Conservation (phyloP, 2,797 vertebrate genomes). For the Bucorvus abyssinicus region DNA sequence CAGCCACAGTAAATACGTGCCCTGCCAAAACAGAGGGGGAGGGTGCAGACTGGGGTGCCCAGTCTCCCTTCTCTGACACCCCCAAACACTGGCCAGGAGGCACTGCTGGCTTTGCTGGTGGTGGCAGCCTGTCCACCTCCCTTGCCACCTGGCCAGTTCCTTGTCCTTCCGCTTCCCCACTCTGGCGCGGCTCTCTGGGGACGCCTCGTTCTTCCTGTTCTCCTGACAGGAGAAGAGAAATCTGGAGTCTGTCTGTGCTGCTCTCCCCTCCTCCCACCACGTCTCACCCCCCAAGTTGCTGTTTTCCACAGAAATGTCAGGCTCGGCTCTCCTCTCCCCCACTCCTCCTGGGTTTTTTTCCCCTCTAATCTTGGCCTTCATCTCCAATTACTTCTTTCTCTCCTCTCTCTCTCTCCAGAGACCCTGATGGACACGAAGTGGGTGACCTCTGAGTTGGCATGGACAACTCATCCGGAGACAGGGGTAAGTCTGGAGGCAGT, state of each 20-base stretch:
- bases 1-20: slow-evolving; percentile 34
- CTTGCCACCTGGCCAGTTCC: background rate
- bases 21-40: slow-evolving; percentile 31
- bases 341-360: background rate
- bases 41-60: fast-evolving
- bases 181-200: background rate
- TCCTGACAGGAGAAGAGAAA: slow-evolving; percentile 51
- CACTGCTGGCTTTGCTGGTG: background rate
- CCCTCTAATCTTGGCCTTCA: slow-evolving; percentile 29
- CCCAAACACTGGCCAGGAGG: background rate
- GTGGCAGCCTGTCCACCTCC: background rate
- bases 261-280: slow-evolving; percentile 32
- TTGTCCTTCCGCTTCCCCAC: background rate
- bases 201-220: slow-evolving; percentile 49
- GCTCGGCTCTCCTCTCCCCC: background rate
- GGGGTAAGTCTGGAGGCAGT: slow-evolving; percentile 83
- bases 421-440: slow-evolving; percentile 98
- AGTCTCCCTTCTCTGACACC: background rate
- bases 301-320: slow-evolving; percentile 54
- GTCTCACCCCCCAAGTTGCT: slow-evolving; percentile 46
- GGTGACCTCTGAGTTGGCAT: slow-evolving; percentile 96
- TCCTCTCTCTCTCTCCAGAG: slow-evolving; percentile 78
- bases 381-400: slow-evolving; percentile 49
- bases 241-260: slow-evolving; percentile 40
- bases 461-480: slow-evolving; percentile 94